Evolutionary conservation across 1,140 invertebrate genomes (phyloP).

Genomic region (Drosophila elegans): DNA sequence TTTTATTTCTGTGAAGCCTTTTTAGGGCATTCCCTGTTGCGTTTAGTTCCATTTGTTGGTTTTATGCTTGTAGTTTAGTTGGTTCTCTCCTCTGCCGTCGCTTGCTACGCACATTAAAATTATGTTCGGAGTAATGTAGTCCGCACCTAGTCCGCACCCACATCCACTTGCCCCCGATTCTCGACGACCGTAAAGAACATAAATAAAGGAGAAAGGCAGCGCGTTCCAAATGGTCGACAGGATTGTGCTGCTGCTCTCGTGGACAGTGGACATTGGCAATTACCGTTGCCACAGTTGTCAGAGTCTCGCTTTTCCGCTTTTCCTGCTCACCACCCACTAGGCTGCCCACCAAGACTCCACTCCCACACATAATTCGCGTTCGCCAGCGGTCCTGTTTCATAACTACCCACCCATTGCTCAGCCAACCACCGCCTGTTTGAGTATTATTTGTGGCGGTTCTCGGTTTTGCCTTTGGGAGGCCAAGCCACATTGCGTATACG

Average conservation of each 20-base stretch:
- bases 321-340: constrained; percentile 3
- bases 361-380: constrained; percentile 58
- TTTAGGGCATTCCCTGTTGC: constrained; percentile 19
- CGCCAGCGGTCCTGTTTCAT: constrained; percentile 68
- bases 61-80: constrained; percentile 70
- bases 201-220: constrained; percentile 64
- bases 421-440: not conserved
- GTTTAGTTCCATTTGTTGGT: constrained; percentile 13
- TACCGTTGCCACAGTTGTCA: constrained; percentile 78
- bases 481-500: constrained; percentile 59
- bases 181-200: constrained; percentile 6
- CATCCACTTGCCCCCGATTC: not conserved
- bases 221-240: constrained; percentile 52
- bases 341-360: not conserved
- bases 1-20: not conserved
- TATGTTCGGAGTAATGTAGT: constrained; percentile 73
- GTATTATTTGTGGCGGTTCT: constrained; percentile 54
- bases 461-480: constrained; percentile 20
- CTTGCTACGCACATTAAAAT: constrained; percentile 73
- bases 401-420: constrained; percentile 16
- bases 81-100: constrained; percentile 21
- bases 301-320: constrained; percentile 48
- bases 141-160: constrained; percentile 32
- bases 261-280: constrained; percentile 76
- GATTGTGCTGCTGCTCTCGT: constrained; percentile 28